phyloP scores from a whole-genome alignment of 2,113 vertebrate species.

The Apodemus sylvaticus region DNA sequence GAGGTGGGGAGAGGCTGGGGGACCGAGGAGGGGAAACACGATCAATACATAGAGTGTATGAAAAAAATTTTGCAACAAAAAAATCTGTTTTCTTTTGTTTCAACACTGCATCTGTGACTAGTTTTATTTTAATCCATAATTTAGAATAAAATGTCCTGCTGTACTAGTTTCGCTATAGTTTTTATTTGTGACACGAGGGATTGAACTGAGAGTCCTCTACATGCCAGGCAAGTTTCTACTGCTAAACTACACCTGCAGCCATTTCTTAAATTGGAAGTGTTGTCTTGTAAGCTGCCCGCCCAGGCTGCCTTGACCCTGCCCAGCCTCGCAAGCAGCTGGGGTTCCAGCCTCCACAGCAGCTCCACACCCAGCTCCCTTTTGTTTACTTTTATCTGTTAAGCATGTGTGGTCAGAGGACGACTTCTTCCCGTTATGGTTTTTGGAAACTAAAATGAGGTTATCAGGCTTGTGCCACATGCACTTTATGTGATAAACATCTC shows the following conservation, averaged over 20 bases:
- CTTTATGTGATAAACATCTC: not conserved
- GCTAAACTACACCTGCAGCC: not conserved
- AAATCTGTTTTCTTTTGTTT: not conserved
- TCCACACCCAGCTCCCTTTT: not conserved
- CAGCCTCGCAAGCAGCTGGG: not conserved
- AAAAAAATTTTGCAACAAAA: not conserved
- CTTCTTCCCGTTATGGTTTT: not conserved
- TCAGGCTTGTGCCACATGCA: not conserved
- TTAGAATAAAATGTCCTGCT: constrained; percentile 17
- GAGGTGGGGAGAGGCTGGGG: too few species aligned
- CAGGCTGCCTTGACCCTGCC: not conserved
- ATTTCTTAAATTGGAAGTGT: too few species aligned
- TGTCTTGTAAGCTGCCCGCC: not conserved
- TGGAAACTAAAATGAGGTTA: not conserved
- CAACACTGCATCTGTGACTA: not conserved
- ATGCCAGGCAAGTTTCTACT: not conserved
- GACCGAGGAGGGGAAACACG: too few species aligned
- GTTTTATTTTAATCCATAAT: not conserved
- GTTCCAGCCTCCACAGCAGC: not conserved
- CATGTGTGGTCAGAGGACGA: not conserved
- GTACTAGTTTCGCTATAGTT: not conserved
- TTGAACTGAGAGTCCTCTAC: not conserved
- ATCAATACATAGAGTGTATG: not conserved
- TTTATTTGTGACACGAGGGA: not conserved
- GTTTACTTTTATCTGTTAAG: not conserved